These are phyloP conservation scores for Hypomecis punctinalis DNA, from an alignment of 2,888 invertebrate species.

Conservation along the genomic window DNA sequence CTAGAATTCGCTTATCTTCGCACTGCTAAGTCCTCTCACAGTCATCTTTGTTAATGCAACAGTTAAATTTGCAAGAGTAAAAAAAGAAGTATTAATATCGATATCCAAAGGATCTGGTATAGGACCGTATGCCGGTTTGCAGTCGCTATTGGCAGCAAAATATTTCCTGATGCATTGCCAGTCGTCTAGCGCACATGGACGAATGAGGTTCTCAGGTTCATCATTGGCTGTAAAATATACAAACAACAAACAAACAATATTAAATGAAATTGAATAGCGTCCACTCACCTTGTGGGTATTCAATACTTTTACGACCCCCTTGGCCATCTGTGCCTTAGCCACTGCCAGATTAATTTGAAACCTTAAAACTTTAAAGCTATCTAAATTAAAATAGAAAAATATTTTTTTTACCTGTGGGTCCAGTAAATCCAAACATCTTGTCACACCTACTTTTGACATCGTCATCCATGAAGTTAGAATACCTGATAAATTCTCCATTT, in stretches of 20 bases:
- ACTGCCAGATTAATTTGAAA: too few relatives aligned
- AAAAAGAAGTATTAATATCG: slow-evolving; percentile 13
- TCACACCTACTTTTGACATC: slow-evolving; percentile 6
- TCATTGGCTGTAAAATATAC: slow-evolving; percentile 24
- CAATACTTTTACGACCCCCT: too few relatives aligned
- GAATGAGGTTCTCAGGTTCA: slow-evolving; percentile 34
- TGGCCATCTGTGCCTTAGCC: too few relatives aligned
- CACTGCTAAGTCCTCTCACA: slow-evolving; percentile 28
- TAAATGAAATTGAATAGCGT: too few relatives aligned
- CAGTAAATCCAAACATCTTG: slow-evolving; percentile 12
- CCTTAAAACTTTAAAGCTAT: too few relatives aligned
- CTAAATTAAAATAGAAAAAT: too few relatives aligned
- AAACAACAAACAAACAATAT: too few relatives aligned
- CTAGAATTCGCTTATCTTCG: slow-evolving; percentile 34
- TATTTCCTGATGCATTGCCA: slow-evolving; percentile 47
- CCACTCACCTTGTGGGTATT: too few relatives aligned
- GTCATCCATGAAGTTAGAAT: neutral
- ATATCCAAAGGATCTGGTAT: slow-evolving; percentile 34
- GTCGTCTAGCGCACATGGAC: slow-evolving; percentile 45
- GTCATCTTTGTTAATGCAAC: slow-evolving; percentile 4
- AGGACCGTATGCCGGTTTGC: slow-evolving; percentile 38
- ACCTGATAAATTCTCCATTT: too few relatives aligned
- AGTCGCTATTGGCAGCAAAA: slow-evolving; percentile 43
- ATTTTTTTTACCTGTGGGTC: slow-evolving; percentile 13
- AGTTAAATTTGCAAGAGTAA: slow-evolving; percentile 45